phyloP scores from a whole-genome alignment of 2,797 vertebrate species.

The Tinamus major region DNA sequence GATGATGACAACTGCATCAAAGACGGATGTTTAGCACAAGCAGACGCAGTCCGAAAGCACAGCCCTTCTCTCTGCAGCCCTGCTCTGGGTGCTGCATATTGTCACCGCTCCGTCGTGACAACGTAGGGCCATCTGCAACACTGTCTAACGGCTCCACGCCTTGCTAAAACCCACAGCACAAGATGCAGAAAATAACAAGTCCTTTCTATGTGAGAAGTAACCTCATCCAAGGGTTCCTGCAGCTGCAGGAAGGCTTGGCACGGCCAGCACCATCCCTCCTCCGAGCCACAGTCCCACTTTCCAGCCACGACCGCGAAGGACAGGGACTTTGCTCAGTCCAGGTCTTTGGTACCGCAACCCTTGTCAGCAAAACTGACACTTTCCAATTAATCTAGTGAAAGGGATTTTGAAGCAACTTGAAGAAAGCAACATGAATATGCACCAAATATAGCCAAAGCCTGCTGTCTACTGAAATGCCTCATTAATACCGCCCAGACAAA shows the following conservation, averaged over 20 bases:
- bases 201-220: background rate
- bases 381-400: constrained; percentile 32
- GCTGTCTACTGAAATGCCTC: constrained; percentile 63
- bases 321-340: background rate
- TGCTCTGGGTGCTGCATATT: background rate
- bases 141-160: background rate
- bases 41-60: background rate
- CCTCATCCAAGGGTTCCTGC: background rate
- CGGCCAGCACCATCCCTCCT: background rate
- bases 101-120: background rate
- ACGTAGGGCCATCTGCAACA: background rate
- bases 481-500: constrained; percentile 59
- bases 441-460: constrained; percentile 27
- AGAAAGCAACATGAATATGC: constrained; percentile 50
- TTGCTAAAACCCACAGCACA: background rate
- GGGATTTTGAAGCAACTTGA: constrained; percentile 27
- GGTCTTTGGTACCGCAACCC: background rate
- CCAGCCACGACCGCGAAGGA: background rate
- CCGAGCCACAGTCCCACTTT: background rate
- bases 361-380: background rate
- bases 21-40: background rate
- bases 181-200: background rate
- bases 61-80: background rate
- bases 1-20: background rate
- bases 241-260: background rate